A percentile compares a stretch with the other conserved stretches of the same genome.
Evolutionary conservation across 2,113 vertebrate genomes (phyloP).

Genomic region (Probosciger aterrimus): DNA sequence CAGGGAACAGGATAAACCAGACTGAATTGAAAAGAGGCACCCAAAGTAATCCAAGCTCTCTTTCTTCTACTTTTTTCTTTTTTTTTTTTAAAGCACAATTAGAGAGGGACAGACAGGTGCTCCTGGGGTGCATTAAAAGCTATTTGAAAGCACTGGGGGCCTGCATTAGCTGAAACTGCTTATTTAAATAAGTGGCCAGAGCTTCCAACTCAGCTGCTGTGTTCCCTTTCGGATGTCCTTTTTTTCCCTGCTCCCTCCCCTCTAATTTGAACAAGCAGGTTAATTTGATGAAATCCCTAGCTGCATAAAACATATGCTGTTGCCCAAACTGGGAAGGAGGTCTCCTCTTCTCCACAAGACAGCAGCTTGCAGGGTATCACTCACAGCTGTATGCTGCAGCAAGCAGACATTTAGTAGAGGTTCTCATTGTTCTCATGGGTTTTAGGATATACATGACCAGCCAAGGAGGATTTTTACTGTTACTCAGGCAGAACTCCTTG

Average conservation of each 20-base stretch:
- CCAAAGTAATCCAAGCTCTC: not conserved
- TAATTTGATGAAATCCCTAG: conserved; percentile 11
- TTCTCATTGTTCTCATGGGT: not conserved
- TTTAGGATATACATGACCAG: not conserved
- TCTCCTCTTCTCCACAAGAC: not conserved
- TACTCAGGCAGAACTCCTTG: not conserved
- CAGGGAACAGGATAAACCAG: not conserved
- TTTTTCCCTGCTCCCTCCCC: not conserved
- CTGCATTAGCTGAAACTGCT: conserved; percentile 19
- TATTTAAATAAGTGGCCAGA: conserved; percentile 48
- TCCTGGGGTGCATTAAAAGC: conserved; percentile 14
- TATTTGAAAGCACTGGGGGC: not conserved
- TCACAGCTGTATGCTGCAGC: not conserved
- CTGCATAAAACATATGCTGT: not conserved
- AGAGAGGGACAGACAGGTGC: not conserved
- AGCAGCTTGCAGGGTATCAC: not conserved
- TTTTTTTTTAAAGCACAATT: not conserved
- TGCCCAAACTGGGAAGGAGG: not conserved
- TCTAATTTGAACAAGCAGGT: conserved; percentile 16
- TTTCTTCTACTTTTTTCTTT: not conserved
- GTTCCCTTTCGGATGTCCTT: not conserved
- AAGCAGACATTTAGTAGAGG: not conserved
- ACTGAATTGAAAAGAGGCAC: not conserved
- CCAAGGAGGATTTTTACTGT: not conserved
- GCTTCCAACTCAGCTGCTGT: conserved; percentile 40